Percentiles rank a stretch among this genome's conserved stretches.
phyloP scores from a whole-genome alignment of 2,113 vertebrate genomes.

The Laticauda colubrina region DNA sequence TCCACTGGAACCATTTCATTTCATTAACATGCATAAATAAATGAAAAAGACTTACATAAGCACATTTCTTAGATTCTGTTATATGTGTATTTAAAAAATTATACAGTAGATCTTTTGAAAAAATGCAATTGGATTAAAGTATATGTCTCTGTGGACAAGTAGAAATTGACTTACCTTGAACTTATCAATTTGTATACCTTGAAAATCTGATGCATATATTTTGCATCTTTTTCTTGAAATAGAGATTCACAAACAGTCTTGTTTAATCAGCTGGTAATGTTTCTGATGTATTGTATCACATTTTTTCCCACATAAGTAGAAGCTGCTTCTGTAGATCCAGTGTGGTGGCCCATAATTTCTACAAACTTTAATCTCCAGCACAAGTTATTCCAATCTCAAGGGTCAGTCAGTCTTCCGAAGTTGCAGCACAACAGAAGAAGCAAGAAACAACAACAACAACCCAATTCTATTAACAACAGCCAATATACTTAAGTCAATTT shows the following conservation, averaged over 20 bases:
- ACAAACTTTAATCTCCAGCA: not conserved
- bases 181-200: not conserved
- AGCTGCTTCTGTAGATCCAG: not conserved
- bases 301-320: not conserved
- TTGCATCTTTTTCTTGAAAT: not conserved
- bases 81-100: not conserved
- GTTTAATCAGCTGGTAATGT: not conserved
- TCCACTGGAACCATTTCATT: not conserved
- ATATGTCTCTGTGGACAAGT: not conserved
- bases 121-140: not conserved
- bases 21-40: not conserved
- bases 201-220: not conserved
- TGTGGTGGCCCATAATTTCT: not conserved
- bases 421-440: not conserved
- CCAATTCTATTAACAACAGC: not conserved
- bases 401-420: not conserved
- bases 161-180: not conserved
- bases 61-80: not conserved
- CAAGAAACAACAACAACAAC: not conserved
- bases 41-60: not conserved
- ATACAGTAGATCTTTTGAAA: not conserved
- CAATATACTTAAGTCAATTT: not conserved
- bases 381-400: not conserved
- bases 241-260: not conserved
- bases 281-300: not conserved